These are phyloP conservation scores for Decapterus maruadsi DNA, from an alignment of 2,797 vertebrate species.

Conservation along the genomic window DNA sequence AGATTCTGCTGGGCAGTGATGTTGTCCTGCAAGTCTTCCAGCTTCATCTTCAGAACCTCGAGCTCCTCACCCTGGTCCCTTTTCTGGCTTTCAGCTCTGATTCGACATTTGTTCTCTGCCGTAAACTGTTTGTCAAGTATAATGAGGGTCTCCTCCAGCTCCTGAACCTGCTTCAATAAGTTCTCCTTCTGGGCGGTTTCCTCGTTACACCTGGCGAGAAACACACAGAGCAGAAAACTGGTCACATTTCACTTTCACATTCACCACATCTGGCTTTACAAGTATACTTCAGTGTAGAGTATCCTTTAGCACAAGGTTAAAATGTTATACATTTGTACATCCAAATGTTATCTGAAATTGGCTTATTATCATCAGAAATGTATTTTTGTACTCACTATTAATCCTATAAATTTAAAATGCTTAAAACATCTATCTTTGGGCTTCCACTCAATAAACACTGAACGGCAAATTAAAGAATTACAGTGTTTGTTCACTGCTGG, in stretches of 20 bases:
- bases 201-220: slow-evolving; percentile 89
- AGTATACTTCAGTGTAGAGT: neutral
- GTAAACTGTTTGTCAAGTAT: slow-evolving; percentile 96
- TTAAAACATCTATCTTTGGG: neutral
- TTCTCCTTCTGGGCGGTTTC: slow-evolving; percentile 94
- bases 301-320: neutral
- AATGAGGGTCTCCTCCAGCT: slow-evolving; percentile 94
- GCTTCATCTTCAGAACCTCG: slow-evolving; percentile 96
- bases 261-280: no score
- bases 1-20: slow-evolving; percentile 98
- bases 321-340: neutral
- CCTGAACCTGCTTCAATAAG: slow-evolving; percentile 93
- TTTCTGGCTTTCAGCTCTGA: slow-evolving; percentile 97
- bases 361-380: neutral
- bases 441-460: neutral
- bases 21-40: slow-evolving; percentile 97
- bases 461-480: no score
- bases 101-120: slow-evolving; percentile 92
- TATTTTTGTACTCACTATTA: neutral
- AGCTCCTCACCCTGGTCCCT: slow-evolving; percentile 96
- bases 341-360: neutral
- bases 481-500: no score
- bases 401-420: neutral
- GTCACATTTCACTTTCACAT: no score
- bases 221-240: slow-evolving; percentile 23